These are phyloP conservation scores for Callocephalon fimbriatum DNA, from an alignment of 2,113 vertebrate species.

Conservation along the genomic window DNA sequence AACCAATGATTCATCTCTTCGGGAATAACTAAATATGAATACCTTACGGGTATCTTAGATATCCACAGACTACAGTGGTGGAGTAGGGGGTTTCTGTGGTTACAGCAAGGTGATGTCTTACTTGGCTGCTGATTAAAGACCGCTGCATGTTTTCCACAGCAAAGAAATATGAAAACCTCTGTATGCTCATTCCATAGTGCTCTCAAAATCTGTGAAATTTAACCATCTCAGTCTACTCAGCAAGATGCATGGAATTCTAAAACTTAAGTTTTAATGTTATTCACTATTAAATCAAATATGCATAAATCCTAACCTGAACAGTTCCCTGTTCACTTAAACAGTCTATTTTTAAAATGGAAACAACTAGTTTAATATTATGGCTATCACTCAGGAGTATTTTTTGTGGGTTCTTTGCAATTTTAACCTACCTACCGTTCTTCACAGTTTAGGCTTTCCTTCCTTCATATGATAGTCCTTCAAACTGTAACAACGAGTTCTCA, in stretches of 20 bases:
- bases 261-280: not conserved
- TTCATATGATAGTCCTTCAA: not conserved
- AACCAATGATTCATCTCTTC: not conserved
- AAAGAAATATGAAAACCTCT: not conserved
- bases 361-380: not conserved
- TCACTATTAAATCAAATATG: not conserved
- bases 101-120: not conserved
- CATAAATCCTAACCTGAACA: not conserved
- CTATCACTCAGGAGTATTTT: not conserved
- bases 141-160: not conserved
- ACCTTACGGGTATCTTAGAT: not conserved
- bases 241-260: not conserved
- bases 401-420: not conserved
- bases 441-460: not conserved
- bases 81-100: not conserved
- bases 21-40: not conserved
- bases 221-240: accelerated
- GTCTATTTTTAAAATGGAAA: not conserved
- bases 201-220: not conserved
- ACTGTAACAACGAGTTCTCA: not conserved
- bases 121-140: not conserved
- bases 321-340: not conserved
- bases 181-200: not conserved
- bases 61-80: not conserved
- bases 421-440: not conserved